These are phyloP conservation scores for Drosophila leontia DNA, from an alignment of 1,140 invertebrate genomes.

Conservation along the genomic window DNA sequence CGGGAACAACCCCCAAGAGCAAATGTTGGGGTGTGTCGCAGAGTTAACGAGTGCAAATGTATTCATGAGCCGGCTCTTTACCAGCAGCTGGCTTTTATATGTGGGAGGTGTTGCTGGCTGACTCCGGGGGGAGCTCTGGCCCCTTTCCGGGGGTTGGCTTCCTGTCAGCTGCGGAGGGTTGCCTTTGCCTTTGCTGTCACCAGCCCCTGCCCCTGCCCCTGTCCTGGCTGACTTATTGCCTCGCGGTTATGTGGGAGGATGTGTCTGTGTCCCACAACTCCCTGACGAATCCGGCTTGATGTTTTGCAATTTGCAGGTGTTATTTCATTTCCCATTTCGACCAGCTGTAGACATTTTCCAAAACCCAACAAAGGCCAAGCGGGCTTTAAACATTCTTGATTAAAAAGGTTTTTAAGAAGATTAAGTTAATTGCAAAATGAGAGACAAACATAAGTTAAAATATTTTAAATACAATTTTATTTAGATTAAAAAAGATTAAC, in stretches of 20 bases:
- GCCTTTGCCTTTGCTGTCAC: slow-evolving; percentile 8
- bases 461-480: not conserved
- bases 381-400: slow-evolving; percentile 33
- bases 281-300: slow-evolving; percentile 66
- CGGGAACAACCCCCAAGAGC: slow-evolving; percentile 54
- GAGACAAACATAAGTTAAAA: not conserved
- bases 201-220: slow-evolving; percentile 5
- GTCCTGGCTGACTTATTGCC: slow-evolving; percentile 62
- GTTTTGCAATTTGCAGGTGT: slow-evolving; percentile 83
- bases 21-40: slow-evolving; percentile 66
- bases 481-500: not conserved
- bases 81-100: slow-evolving; percentile 55
- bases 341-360: slow-evolving; percentile 69
- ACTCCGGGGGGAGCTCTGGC: slow-evolving; percentile 20
- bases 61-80: slow-evolving; percentile 79
- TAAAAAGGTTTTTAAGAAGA: slow-evolving; percentile 9
- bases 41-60: slow-evolving; percentile 84
- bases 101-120: slow-evolving; percentile 39
- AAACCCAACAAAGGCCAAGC: not conserved
- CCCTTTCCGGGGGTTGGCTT: slow-evolving; percentile 44
- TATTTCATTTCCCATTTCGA: slow-evolving; percentile 49
- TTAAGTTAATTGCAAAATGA: slow-evolving; percentile 3
- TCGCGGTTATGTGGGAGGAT: slow-evolving; percentile 38
- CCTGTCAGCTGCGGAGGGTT: slow-evolving; percentile 66
- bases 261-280: slow-evolving; percentile 16